A percentile compares a stretch with the other conserved stretches of the same genome.
Conservation (phyloP, 92 coral and sea anemone species). For the Bergia sp. region DNA sequence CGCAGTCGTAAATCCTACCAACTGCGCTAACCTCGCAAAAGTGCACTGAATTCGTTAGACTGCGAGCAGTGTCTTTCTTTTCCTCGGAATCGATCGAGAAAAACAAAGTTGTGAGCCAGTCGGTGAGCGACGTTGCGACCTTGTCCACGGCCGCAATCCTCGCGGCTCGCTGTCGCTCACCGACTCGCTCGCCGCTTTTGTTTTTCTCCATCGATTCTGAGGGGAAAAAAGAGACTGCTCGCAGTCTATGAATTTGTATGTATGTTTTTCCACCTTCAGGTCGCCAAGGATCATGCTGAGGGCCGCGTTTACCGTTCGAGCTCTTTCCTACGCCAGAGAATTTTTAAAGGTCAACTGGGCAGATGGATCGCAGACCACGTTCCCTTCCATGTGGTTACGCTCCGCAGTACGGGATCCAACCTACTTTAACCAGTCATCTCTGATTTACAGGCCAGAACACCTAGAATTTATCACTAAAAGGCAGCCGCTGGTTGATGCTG, state of each 20-base stretch:
- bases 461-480: conserved; percentile 31
- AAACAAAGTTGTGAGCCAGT: too few relatives aligned
- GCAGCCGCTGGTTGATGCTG: conserved; percentile 18
- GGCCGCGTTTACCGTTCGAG: conserved; percentile 32
- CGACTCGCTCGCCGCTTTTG: too few relatives aligned
- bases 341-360: conserved; percentile 25
- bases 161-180: too few relatives aligned
- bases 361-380: conserved; percentile 30
- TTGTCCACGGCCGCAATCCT: too few relatives aligned
- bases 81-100: too few relatives aligned
- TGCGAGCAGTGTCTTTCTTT: too few relatives aligned
- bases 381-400: conserved; percentile 45
- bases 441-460: conserved; percentile 40
- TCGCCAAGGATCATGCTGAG: background rate
- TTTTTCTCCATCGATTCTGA: too few relatives aligned
- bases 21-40: too few relatives aligned
- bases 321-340: conserved; percentile 12
- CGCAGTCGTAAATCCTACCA: too few relatives aligned
- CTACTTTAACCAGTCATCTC: conserved; percentile 41
- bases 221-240: too few relatives aligned
- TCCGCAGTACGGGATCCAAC: conserved; percentile 42
- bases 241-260: background rate
- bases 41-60: too few relatives aligned
- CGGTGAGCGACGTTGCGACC: too few relatives aligned
- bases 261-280: background rate